Evolutionary conservation across 1,140 invertebrate genomes (phyloP).

Genomic region (Hyposmocoma kahamanoa): DNA sequence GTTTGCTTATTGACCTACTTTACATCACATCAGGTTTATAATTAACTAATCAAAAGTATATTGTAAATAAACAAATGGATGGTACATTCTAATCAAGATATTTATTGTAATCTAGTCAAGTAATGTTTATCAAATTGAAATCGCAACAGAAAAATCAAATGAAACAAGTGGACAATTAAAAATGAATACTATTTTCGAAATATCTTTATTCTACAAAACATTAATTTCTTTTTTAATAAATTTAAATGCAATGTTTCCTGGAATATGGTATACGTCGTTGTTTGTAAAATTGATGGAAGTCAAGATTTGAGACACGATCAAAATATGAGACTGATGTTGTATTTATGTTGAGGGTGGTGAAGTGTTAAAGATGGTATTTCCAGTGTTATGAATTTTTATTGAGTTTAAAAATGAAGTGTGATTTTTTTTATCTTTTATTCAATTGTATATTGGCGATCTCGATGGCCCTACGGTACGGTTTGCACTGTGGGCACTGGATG

Average conservation of each 20-base stretch:
- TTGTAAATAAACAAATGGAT: slow-evolving; percentile 20
- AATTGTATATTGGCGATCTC: too few species aligned
- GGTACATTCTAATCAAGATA: slow-evolving; percentile 27
- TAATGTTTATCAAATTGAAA: background rate
- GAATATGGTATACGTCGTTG: too few species aligned
- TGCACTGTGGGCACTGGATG: background rate
- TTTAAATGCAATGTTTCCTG: too few species aligned
- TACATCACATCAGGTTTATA: background rate
- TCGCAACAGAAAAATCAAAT: too few species aligned
- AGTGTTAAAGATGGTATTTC: background rate
- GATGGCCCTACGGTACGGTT: background rate
- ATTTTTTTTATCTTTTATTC: too few species aligned
- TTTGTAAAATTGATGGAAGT: too few species aligned
- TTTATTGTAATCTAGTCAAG: slow-evolving; percentile 41
- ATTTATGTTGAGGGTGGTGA: slow-evolving; percentile 27
- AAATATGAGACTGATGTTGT: slow-evolving; percentile 51
- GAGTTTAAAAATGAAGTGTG: too few species aligned
- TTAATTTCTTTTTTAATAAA: too few species aligned
- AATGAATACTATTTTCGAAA: too few species aligned
- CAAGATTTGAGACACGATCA: background rate
- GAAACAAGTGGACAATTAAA: too few species aligned
- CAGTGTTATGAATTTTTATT: background rate
- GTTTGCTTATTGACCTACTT: background rate
- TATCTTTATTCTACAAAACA: too few species aligned
- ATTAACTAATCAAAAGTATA: background rate